phyloP scores from a whole-genome alignment of 2,113 vertebrate species.

The Cheirogaleus medius region DNA sequence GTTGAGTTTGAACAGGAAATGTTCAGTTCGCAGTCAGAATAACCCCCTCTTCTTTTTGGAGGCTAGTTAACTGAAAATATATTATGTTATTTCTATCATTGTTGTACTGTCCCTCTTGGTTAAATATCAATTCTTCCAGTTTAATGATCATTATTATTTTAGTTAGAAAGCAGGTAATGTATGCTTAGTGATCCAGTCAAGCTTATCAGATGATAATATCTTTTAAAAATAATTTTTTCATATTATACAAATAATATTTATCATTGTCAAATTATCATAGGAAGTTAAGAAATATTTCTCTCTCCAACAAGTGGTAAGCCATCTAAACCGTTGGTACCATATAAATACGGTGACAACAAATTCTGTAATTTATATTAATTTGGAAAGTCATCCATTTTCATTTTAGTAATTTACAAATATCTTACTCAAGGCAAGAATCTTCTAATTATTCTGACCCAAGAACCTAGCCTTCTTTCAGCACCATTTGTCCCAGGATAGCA shows the following conservation, averaged over 20 bases:
- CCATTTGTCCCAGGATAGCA: not conserved
- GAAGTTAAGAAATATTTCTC: not conserved
- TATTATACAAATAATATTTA: not conserved
- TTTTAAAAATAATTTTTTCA: not conserved
- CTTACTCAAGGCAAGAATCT: not conserved
- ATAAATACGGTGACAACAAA: not conserved
- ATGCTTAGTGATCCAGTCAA: not conserved
- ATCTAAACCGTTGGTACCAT: not conserved
- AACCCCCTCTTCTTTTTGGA: not conserved
- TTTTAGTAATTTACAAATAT: constrained; percentile 1
- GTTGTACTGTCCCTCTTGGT: not conserved
- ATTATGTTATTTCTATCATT: not conserved
- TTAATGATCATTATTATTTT: not conserved
- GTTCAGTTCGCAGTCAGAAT: not conserved
- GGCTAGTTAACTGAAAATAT: not conserved
- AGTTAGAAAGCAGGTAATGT: not conserved
- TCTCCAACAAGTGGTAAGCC: not conserved
- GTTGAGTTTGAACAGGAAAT: not conserved
- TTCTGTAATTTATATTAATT: not conserved
- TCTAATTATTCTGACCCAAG: not conserved
- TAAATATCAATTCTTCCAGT: not conserved
- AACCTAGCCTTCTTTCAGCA: not conserved
- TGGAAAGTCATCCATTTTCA: not conserved
- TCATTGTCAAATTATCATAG: not conserved
- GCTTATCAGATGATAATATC: not conserved